Conservation (phyloP, 2,888 invertebrate species). For the Lissonota sp. region DNA sequence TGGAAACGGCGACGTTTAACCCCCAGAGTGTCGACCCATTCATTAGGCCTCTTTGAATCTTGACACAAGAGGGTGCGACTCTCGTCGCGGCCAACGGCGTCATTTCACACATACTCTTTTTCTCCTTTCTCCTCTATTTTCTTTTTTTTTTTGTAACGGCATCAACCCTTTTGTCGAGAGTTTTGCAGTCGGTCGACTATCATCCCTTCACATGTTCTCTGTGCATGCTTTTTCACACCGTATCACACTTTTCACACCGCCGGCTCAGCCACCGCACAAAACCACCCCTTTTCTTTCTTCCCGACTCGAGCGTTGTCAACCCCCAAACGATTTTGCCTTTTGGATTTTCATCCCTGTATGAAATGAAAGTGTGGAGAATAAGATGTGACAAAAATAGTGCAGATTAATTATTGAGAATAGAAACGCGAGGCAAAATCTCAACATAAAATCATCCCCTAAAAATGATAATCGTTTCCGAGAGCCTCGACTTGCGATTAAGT, state of each 20-base stretch:
- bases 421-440: no score
- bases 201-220: constrained; percentile 2
- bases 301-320: no score
- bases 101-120: constrained; percentile 45
- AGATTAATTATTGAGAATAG: no score
- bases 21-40: constrained; percentile 64
- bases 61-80: constrained; percentile 62
- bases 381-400: no score
- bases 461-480: no score
- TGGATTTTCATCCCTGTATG: no score
- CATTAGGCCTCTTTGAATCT: constrained; percentile 67
- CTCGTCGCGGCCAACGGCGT: constrained; percentile 41
- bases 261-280: background rate
- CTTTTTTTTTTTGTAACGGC: constrained; percentile 29
- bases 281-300: no score
- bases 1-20: constrained; percentile 57
- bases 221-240: constrained; percentile 38
- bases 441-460: no score
- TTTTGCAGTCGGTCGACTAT: constrained; percentile 34
- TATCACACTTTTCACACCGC: constrained; percentile 42
- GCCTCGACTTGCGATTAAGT: no score
- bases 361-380: no score
- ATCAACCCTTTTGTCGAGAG: constrained; percentile 48
- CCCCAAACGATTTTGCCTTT: no score
- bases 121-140: background rate